Evolutionary conservation across 1,140 invertebrate genomes (phyloP).

Genomic region (Atta colombica): DNA sequence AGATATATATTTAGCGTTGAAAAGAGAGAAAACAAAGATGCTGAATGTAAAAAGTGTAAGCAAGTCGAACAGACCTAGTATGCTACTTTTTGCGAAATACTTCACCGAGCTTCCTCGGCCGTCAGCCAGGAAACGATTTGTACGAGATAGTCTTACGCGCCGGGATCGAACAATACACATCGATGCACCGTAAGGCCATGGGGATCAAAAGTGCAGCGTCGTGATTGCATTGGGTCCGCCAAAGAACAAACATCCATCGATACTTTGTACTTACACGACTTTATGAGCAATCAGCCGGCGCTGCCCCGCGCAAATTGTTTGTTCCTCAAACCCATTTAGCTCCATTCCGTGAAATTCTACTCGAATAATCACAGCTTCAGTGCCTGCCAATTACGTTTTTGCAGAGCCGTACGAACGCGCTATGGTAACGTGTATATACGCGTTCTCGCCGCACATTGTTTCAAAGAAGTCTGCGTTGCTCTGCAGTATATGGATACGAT

Average conservation of each 20-base stretch:
- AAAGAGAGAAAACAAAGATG: too few relatives aligned
- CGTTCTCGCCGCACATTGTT: constrained; percentile 48
- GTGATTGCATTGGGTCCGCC: constrained; percentile 73
- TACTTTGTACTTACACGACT: constrained; percentile 81
- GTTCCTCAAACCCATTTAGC: constrained; percentile 86
- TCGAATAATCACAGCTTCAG: constrained; percentile 85
- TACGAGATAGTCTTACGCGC: constrained; percentile 28
- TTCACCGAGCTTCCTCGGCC: constrained; percentile 1
- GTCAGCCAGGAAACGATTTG: constrained; percentile 21
- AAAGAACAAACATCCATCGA: constrained; percentile 82
- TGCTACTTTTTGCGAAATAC: constrained; percentile 41
- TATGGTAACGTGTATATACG: constrained; percentile 21
- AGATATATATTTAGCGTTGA: too few relatives aligned
- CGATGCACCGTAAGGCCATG: constrained; percentile 30
- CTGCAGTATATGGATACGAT: constrained; percentile 57
- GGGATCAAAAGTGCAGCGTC: constrained; percentile 61
- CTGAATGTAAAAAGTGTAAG: too few relatives aligned
- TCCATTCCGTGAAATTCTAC: constrained; percentile 86
- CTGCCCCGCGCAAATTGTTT: constrained; percentile 85
- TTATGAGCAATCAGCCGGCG: constrained; percentile 85
- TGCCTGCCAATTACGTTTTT: constrained; percentile 85
- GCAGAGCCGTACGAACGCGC: constrained; percentile 66
- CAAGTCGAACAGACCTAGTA: too few relatives aligned
- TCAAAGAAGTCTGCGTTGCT: constrained; percentile 63
- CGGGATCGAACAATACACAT: constrained; percentile 40